Conservation (phyloP, 2,113 vertebrate species). For the Rhegmatorhina hoffmannsi region DNA sequence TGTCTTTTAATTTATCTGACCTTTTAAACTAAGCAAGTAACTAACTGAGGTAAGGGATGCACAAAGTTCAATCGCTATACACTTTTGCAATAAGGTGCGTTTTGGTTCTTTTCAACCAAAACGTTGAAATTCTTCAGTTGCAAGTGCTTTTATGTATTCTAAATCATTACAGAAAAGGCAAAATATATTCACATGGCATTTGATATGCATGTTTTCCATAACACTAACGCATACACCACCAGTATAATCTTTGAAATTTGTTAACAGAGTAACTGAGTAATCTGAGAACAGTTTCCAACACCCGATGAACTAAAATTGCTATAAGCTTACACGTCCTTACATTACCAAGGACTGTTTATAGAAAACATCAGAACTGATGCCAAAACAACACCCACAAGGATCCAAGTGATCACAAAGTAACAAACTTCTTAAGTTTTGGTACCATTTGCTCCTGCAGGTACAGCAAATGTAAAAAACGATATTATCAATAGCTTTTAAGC, state of each 20-base stretch:
- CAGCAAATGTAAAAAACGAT: background rate
- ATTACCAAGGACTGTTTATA: background rate
- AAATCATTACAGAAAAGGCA: slow-evolving; percentile 51
- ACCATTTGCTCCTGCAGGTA: background rate
- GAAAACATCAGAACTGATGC: background rate
- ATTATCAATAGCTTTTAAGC: background rate
- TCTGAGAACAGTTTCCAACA: background rate
- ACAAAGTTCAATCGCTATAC: background rate
- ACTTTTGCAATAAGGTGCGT: background rate
- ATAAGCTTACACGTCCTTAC: background rate
- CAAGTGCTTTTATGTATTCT: slow-evolving; percentile 58
- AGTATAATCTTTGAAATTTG: background rate
- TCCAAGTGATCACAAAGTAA: background rate
- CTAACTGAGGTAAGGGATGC: slow-evolving; percentile 48
- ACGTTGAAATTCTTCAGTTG: slow-evolving; percentile 6
- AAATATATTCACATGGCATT: background rate
- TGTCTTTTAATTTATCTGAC: slow-evolving; percentile 80
- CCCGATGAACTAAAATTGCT: background rate
- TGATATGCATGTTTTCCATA: background rate
- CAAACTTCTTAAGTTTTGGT: background rate
- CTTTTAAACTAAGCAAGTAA: slow-evolving; percentile 73
- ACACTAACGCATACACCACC: background rate
- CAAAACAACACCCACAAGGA: background rate
- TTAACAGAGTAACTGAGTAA: background rate
- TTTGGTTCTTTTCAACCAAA: slow-evolving; percentile 50